Conservation (phyloP, 2,888 invertebrate species). For the Clusia tigrina region DNA sequence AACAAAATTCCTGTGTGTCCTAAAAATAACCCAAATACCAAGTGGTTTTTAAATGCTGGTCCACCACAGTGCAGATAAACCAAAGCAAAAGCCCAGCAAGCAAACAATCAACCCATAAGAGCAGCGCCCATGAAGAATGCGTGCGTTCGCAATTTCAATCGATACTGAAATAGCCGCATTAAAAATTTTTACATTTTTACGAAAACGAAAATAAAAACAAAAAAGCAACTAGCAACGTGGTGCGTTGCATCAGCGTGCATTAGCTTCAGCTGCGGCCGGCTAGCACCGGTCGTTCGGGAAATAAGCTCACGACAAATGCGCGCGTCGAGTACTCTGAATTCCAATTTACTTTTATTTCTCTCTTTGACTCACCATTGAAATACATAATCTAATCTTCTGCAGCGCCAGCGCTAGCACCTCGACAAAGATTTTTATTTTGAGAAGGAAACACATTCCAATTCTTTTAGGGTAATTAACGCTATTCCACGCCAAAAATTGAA, state of each 20-base stretch:
- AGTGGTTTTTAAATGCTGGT: not conserved
- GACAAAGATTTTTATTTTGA: not conserved
- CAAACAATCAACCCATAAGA: no score
- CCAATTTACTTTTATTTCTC: conserved; percentile 16
- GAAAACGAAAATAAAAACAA: not conserved
- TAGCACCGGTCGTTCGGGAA: not conserved
- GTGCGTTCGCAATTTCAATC: conserved; percentile 9
- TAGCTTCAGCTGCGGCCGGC: no score
- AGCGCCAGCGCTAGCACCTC: not conserved
- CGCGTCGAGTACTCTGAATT: conserved; percentile 19
- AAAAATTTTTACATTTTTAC: no score
- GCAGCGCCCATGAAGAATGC: not conserved
- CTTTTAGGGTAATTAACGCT: not conserved
- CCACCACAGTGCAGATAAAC: no score
- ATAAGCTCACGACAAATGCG: not conserved
- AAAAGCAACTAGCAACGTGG: not conserved
- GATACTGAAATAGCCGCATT: not conserved
- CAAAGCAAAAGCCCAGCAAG: no score
- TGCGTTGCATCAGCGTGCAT: not conserved
- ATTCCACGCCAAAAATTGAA: not conserved
- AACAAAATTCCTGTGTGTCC: not conserved
- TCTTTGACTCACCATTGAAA: not conserved
- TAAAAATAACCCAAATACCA: conserved; percentile 2
- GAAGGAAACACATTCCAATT: no score
- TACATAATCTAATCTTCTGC: not conserved